A percentile compares a stretch with the other conserved stretches of the same genome.
Evolutionary conservation across 2,888 invertebrate species (phyloP).

Genomic region (Drosophila ezoana): DNA sequence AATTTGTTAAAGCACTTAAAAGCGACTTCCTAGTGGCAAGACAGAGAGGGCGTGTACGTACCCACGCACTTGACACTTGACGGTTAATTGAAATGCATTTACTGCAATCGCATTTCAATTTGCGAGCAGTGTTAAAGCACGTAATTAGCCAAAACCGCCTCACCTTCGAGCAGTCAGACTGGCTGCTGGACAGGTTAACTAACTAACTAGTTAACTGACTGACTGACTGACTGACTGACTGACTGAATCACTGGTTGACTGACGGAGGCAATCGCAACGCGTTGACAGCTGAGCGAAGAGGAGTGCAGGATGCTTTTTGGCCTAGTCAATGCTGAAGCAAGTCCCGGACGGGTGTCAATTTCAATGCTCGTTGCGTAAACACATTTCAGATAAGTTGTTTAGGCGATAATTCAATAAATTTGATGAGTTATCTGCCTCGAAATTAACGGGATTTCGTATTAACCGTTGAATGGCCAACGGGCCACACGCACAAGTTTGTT

Average conservation of each 20-base stretch:
- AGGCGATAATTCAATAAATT: constrained; percentile 35
- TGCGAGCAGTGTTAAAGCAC: constrained; percentile 14
- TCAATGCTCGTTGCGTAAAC: constrained; percentile 36
- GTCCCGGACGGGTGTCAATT: constrained; percentile 25
- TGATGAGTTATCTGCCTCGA: constrained; percentile 18
- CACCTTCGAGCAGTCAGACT: constrained; percentile 38
- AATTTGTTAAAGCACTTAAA: constrained; percentile 2
- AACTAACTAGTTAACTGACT: constrained; percentile 5
- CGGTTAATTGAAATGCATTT: constrained; percentile 28
- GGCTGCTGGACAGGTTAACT: constrained; percentile 1
- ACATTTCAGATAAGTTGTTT: constrained; percentile 32
- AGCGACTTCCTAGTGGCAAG: constrained; percentile 40
- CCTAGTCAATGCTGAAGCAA: neutral
- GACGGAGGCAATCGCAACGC: constrained; percentile 13
- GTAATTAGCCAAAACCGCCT: constrained; percentile 44
- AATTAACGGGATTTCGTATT: constrained; percentile 49
- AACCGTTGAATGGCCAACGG: constrained; percentile 26
- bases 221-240: too few species aligned
- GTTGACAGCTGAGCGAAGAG: neutral
- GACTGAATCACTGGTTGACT: too few species aligned
- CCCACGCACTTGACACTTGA: constrained; percentile 57
- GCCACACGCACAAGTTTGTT: constrained; percentile 50
- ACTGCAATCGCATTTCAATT: constrained; percentile 31
- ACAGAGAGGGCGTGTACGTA: constrained; percentile 14
- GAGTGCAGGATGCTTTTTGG: constrained; percentile 23